phyloP scores from a whole-genome alignment of 2,888 invertebrate genomes.

The Lucinisca nassula region DNA sequence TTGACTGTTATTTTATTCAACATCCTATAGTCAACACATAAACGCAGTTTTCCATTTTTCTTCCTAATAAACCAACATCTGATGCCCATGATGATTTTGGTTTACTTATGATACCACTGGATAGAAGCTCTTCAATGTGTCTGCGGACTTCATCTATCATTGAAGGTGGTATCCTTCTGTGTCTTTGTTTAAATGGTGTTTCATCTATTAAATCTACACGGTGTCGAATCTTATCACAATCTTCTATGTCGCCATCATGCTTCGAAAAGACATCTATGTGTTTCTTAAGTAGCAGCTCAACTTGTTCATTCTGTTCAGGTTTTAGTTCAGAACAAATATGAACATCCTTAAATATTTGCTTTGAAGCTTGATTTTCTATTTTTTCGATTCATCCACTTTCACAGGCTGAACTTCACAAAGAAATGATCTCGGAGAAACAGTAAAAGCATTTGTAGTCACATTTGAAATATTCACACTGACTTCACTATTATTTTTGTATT shows the following conservation, averaged over 20 bases:
- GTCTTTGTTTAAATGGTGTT: slow-evolving; percentile 27
- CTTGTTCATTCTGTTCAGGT: not conserved
- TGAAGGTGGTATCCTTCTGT: slow-evolving; percentile 35
- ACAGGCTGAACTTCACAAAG: too few species aligned
- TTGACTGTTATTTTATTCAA: not conserved
- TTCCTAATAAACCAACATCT: slow-evolving; percentile 8
- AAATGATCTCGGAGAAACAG: too few species aligned
- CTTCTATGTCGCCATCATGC: slow-evolving; percentile 25
- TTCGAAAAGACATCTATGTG: not conserved
- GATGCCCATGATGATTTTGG: slow-evolving; percentile 1
- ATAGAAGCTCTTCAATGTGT: slow-evolving; percentile 18
- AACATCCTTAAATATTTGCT: not conserved
- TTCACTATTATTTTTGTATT: too few species aligned
- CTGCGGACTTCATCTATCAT: slow-evolving; percentile 10
- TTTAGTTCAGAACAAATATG: not conserved
- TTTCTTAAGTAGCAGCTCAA: not conserved
- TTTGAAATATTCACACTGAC: too few species aligned
- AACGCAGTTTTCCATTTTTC: slow-evolving; percentile 18
- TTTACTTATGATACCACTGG: slow-evolving; percentile 15
- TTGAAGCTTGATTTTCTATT: not conserved
- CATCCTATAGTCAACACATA: slow-evolving; percentile 20
- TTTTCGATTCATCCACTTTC: too few species aligned
- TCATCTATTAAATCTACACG: slow-evolving; percentile 11
- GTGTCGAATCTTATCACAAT: slow-evolving; percentile 22
- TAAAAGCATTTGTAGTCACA: too few species aligned